These are phyloP conservation scores for Urocolius indicus DNA, from an alignment of 2,113 vertebrate genomes.

Conservation along the genomic window DNA sequence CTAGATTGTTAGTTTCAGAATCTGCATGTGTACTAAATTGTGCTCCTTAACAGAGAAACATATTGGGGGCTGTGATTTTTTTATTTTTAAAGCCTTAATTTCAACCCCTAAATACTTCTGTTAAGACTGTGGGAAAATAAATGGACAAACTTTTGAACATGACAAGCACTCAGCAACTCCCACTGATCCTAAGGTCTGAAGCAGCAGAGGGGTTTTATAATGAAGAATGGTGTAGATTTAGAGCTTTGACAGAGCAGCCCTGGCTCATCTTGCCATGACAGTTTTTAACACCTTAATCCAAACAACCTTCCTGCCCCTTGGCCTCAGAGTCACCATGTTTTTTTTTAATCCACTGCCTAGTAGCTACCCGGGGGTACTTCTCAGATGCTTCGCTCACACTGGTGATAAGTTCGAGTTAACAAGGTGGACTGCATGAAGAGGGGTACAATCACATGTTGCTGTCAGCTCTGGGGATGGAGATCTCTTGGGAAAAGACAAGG, in stretches of 20 bases:
- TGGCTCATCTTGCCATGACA: neutral
- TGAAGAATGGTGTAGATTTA: neutral
- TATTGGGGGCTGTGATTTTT: neutral
- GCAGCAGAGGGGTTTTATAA: neutral
- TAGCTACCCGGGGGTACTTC: neutral
- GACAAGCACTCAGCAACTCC: neutral
- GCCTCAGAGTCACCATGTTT: neutral
- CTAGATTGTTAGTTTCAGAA: neutral
- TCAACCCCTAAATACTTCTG: neutral
- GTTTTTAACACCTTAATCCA: conserved; percentile 7
- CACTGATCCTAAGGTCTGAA: neutral
- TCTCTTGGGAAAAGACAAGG: neutral
- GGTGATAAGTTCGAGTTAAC: accelerated
- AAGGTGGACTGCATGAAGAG: neutral
- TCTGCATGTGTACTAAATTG: neutral
- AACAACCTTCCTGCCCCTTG: neutral
- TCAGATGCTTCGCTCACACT: neutral
- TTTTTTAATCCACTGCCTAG: neutral
- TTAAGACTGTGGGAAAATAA: neutral
- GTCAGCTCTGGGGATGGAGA: neutral
- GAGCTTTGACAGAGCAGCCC: neutral
- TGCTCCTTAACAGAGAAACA: neutral
- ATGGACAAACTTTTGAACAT: neutral
- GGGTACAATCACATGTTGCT: accelerated
- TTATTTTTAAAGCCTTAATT: neutral